Evolutionary conservation across 35 echinoderm and acorn worm genomes (phyloP).

Genomic region (Ptychodera flava): DNA sequence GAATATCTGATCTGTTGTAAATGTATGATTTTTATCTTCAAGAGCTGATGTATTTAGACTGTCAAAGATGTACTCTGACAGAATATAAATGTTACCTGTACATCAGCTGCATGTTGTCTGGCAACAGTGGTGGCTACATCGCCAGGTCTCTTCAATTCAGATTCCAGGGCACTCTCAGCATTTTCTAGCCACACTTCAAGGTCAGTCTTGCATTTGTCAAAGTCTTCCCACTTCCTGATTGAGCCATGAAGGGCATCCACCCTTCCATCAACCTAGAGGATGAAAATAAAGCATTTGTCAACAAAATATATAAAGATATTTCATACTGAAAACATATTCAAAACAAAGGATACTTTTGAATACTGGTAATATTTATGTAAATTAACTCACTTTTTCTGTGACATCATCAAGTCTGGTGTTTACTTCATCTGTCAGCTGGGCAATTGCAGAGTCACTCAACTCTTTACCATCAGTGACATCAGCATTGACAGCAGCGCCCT

Average conservation of each 20-base stretch:
- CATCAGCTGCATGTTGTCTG: slow-evolving; percentile 17
- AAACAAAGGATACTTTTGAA: too few species aligned
- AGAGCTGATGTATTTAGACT: too few species aligned
- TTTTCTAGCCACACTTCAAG: slow-evolving; percentile 40
- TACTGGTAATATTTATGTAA: too few species aligned
- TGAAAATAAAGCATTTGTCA: too few species aligned
- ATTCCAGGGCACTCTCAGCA: slow-evolving; percentile 7
- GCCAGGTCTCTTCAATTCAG: slow-evolving; percentile 40
- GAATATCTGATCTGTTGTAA: too few species aligned
- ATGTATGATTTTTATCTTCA: too few species aligned
- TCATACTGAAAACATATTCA: too few species aligned
- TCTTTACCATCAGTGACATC: background rate
- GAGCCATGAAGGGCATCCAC: background rate
- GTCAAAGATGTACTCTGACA: too few species aligned
- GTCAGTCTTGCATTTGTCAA: slow-evolving; percentile 26
- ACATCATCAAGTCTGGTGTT: background rate
- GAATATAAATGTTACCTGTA: too few species aligned
- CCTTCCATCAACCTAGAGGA: background rate
- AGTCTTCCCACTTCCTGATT: slow-evolving; percentile 15
- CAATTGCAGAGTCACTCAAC: background rate
- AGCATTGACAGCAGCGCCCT: background rate
- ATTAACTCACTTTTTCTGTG: background rate
- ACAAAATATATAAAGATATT: too few species aligned
- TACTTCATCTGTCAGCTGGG: background rate
- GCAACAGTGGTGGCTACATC: slow-evolving; percentile 19